These are phyloP conservation scores for Acanthoscelides obtectus DNA, from an alignment of 2,888 invertebrate species.

Conservation along the genomic window DNA sequence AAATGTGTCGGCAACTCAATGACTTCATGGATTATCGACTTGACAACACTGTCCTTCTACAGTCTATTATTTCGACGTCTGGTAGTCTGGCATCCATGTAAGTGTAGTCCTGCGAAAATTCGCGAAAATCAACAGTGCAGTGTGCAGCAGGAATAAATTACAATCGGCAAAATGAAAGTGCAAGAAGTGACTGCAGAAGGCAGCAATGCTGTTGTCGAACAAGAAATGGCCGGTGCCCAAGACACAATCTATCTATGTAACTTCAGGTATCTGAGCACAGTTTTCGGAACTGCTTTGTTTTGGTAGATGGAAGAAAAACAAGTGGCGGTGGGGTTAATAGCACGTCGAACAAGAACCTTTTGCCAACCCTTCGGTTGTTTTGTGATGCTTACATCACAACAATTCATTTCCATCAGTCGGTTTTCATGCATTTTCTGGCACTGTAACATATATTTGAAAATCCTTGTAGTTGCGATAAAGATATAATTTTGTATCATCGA, in stretches of 20 bases:
- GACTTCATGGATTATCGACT: neutral
- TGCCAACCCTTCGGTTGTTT: too few species aligned
- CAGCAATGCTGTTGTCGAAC: conserved; percentile 46
- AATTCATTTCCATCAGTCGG: too few species aligned
- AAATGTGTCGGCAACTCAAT: too few species aligned
- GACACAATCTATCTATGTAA: conserved; percentile 97
- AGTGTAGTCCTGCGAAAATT: neutral
- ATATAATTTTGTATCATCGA: too few species aligned
- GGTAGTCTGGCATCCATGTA: neutral
- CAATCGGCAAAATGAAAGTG: conserved; percentile 40
- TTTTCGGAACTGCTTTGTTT: neutral
- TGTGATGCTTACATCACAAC: too few species aligned
- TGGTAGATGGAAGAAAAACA: too few species aligned
- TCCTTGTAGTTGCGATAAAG: too few species aligned
- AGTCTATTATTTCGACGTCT: neutral
- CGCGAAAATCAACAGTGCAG: neutral
- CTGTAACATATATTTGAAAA: too few species aligned
- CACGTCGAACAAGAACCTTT: too few species aligned
- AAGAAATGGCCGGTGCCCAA: conserved; percentile 81
- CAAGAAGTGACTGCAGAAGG: conserved; percentile 42
- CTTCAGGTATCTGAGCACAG: conserved; percentile 49
- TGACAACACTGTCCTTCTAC: neutral
- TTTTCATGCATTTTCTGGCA: too few species aligned
- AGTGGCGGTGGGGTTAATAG: too few species aligned
- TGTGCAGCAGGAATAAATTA: neutral